Conservation (phyloP, 64 coral and sea anemone species). For the Porites australiensis region DNA sequence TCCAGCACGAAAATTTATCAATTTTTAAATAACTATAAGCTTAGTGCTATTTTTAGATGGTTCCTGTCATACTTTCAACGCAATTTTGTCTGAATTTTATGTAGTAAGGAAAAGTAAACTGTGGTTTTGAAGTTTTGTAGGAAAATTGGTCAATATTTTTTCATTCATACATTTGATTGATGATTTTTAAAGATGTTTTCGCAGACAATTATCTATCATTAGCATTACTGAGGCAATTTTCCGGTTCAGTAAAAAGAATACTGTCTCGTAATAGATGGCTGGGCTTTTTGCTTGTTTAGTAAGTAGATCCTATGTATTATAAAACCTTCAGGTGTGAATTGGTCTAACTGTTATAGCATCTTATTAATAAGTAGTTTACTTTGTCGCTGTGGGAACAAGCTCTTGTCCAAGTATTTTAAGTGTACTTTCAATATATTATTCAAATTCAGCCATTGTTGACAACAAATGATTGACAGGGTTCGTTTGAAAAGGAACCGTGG, state of each 20-base stretch:
- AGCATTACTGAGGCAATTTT: not conserved
- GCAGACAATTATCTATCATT: not conserved
- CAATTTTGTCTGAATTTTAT: not conserved
- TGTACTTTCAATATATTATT: too few relatives aligned
- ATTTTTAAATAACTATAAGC: not conserved
- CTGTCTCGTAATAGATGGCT: not conserved
- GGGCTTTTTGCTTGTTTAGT: not conserved
- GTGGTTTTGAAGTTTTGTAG: not conserved
- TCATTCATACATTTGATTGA: conserved; percentile 19
- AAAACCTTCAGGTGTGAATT: too few relatives aligned
- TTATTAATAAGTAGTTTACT: too few relatives aligned
- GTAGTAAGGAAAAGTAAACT: not conserved
- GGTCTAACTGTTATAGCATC: too few relatives aligned
- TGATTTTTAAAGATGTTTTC: not conserved
- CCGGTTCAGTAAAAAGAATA: not conserved
- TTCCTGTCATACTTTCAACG: not conserved
- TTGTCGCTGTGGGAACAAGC: too few relatives aligned
- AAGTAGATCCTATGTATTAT: not conserved
- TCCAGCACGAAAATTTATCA: not conserved
- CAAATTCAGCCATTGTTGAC: too few relatives aligned
- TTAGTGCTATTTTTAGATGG: not conserved
- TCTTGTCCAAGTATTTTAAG: too few relatives aligned
- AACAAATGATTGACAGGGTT: too few relatives aligned
- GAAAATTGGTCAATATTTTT: not conserved
- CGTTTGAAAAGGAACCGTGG: too few relatives aligned